Base-by-base conservation (phyloP, 2,797 vertebrate species). In the Cuniculus paca region DNA sequence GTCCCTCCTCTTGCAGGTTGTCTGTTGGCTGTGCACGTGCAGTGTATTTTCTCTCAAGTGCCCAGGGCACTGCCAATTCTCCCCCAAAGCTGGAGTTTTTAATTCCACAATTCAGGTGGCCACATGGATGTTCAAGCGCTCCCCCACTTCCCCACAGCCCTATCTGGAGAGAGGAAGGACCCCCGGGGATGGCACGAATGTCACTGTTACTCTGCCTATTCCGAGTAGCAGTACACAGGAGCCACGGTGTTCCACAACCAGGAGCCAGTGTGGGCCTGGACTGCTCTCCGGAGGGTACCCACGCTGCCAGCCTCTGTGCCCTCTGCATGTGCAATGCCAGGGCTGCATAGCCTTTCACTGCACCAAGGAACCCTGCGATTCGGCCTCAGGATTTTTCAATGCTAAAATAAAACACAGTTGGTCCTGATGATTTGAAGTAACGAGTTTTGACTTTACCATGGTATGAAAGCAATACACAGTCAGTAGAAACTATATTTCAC, bases 221-320 rank as follows among this genome's bases (percentile, higher is more conserved):
- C 70, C 9, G 74, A 81, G 78, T 24, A 50, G n/a, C 70, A n/a
- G 31, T 4, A 54, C 36, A 42, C 42, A 78, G 28, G 86, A 74
- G 82, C 26, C 81, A 26, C 0, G 0, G 68, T 22, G 61, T 36
- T 8, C 50, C 54, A 75, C 68, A 45, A 61, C 39, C 50, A 78
- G 14, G 9, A 56, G 28, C 8, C 39, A 36, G 88, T 28, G 11
- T 65, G 68, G 42, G 16, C 87, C 75, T 72, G 56, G 10, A 36
- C 42, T 6, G 24, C 28, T 48, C 12, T 72, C 61, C 20, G 2
- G 1, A 34, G 3, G n/a, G 54, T 0, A 0, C 14, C 22, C 34
- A 1, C 31, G 31, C 20, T 16, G 36, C 36, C n/a, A 52, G 50
- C 12, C 78, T 86, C 82, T 9, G 9, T 50, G 42, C 61, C 54